Evolutionary conservation across 2,888 invertebrate genomes (phyloP), one percentile per base, ranked within the genome.

Genomic region (Callyntrura guangdongensis): DNA sequence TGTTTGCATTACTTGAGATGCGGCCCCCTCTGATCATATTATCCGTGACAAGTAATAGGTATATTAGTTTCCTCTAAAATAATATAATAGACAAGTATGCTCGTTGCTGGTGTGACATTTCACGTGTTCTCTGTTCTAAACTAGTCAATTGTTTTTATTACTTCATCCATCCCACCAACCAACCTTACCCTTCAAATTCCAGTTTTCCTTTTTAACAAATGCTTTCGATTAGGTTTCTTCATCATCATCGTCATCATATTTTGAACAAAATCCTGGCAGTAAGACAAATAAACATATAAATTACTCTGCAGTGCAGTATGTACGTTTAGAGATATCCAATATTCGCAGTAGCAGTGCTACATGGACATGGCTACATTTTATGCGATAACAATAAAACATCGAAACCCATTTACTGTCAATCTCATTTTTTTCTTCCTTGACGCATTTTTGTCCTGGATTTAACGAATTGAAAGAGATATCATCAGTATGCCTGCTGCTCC

Each of bases 101-200:
- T 56, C 36, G 47, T 14, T 77, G 2, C 25, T 81, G 45, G 85
- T 82, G 84, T 89, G 89, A 89, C 89, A 89, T 89, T 88, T 88
- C 84, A 84, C 69, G 84, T 79, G 77, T 77, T 88, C 67, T 59
- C 72, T 82, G 56, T 81, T 69, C 64, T 64, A 82, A 69, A 22
- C 72, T 72, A 79, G 84, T 64, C 89, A 56, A 90, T 84, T 85
- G 89, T 79, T 85, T 90, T 85, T 79, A 79, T 79, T 79, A 64
- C 85, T 45, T 49, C 53, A 64, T 47, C 77, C 86, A 72, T 85
- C 53, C 53, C 72, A 72, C 36, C 72, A 69, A n/a, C n/a, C 17
- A 36, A 22, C 9, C 25, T 59, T 61, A 47, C 86, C 61, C 61
- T 25, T 77, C 74, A 47, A 83, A 45, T 89, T 61, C 74, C 59